Evolutionary conservation across 1,140 invertebrate genomes (phyloP).

Genomic region (Drosophila pectinifera): DNA sequence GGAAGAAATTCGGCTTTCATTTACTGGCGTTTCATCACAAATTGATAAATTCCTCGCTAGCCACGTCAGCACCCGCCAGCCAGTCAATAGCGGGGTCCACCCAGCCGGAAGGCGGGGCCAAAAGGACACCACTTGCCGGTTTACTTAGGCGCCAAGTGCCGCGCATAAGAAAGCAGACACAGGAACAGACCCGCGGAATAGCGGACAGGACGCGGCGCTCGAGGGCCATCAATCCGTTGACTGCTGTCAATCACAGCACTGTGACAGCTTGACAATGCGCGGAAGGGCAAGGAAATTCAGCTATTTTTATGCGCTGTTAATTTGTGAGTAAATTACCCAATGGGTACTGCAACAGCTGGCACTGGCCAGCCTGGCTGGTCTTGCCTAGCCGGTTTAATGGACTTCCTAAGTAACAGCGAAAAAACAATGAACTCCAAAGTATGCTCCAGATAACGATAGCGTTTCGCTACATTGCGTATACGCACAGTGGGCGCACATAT

Average conservation of each 20-base stretch:
- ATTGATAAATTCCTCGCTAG: conserved; percentile 47
- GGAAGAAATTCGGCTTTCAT: conserved; percentile 30
- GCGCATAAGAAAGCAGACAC: conserved; percentile 54
- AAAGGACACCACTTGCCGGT: conserved; percentile 37
- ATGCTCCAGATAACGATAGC: conserved; percentile 49
- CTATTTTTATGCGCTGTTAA: conserved; percentile 77
- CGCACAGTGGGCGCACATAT: conserved; percentile 54
- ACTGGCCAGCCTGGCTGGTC: background rate
- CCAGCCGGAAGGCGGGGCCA: background rate
- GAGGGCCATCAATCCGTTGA: conserved; percentile 63
- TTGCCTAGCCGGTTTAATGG: conserved; percentile 37
- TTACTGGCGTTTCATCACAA: conserved; percentile 39
- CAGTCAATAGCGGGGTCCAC: conserved; percentile 27
- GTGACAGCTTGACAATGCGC: conserved; percentile 58
- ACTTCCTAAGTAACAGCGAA: conserved; percentile 30
- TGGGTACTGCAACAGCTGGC: conserved; percentile 70
- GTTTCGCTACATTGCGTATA: conserved; percentile 61
- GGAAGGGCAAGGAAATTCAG: conserved; percentile 5
- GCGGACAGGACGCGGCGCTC: conserved; percentile 4
- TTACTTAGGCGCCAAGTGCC: conserved; percentile 62
- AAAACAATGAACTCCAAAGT: conserved; percentile 20
- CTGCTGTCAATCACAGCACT: conserved; percentile 64
- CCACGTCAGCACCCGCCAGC: conserved; percentile 49
- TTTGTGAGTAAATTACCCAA: conserved; percentile 67
- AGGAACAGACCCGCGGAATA: background rate